Evolutionary conservation across 1,140 invertebrate species (phyloP).

Genomic region (Spodoptera litura): DNA sequence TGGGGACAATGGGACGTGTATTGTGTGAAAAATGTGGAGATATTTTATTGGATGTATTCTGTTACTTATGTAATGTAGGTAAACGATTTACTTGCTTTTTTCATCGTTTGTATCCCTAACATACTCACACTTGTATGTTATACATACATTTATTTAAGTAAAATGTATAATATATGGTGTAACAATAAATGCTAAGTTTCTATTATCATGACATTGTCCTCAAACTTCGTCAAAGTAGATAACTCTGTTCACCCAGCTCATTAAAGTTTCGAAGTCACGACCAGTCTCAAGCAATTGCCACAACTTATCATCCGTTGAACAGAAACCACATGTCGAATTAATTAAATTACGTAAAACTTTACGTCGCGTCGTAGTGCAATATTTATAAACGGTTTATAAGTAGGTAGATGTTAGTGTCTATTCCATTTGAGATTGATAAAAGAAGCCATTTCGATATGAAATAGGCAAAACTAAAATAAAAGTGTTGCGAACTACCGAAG

Average conservation of each 20-base stretch:
- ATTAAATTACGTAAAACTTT: constrained; percentile 3
- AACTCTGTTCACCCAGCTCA: constrained; percentile 4
- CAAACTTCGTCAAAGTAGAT: constrained; percentile 9
- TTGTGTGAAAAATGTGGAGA: background rate
- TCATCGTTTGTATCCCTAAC: no score
- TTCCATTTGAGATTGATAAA: no score
- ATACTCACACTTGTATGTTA: no score
- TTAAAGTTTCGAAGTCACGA: constrained; percentile 10
- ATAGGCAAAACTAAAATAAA: no score
- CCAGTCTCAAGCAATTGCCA: constrained; percentile 1
- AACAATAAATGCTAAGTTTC: background rate
- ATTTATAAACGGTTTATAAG: background rate
- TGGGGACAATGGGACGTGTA: background rate
- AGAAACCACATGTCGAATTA: background rate
- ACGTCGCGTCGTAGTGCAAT: background rate
- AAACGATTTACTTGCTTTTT: background rate
- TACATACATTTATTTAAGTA: no score
- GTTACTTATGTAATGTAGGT: background rate
- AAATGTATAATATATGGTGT: no score
- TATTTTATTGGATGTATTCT: constrained; percentile 13
- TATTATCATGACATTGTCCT: background rate
- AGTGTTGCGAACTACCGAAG: no score
- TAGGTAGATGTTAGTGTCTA: no score
- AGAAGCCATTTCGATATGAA: no score
- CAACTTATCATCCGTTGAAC: background rate